Evolutionary conservation across 2,888 invertebrate species (phyloP), one percentile per base, ranked within the genome.

Genomic region (Ophraella communa): DNA sequence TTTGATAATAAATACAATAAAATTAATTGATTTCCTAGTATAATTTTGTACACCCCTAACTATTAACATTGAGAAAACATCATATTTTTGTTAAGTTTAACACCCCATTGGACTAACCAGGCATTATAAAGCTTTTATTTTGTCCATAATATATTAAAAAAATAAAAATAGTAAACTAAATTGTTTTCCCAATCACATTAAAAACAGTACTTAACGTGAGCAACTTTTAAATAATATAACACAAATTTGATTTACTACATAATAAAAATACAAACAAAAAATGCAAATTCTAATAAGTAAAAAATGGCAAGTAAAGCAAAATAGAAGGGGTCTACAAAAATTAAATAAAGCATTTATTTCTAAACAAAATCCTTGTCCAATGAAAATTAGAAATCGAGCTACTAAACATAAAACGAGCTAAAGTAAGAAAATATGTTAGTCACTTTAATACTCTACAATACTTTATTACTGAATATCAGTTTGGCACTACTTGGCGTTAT

Each of bases 261-360:
- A 51, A 20, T 7, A 10, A 51, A 27, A 14, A 51, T 4, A 27
- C 1, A 49, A 14, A 49, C 11, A 35, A 30, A 11, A 18, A 53
- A 20, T 35, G 4, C 21, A 33, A 53, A 20, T 20, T 7, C 11
- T 42, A 42, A 14, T 44, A 57, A 57, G 47, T 57, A 57, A 57
- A 47, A 57, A 57, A 35, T 57, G 57, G 57, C 57, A 57, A 57
- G 57, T 57, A 49, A 47, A 57, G 57, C 57, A 57, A 57, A 57
- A 20, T 33, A 56, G n/a, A n/a, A n/a, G 23, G 45, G 21, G 5
- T 27, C 27, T 51, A 27, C 17, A 27, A 20, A 21, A 24, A 55
- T 1, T 21, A 35, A 27, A 17, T 7, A 14, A 49, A 49, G 49
- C 49, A 27, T 11, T 17, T 27, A 17, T 47, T n/a, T 30, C 5